Percentiles rank a stretch among this genome's conserved stretches.
These are phyloP conservation scores for Centrocercus urophasianus DNA, from an alignment of 2,113 vertebrate genomes.

Conservation along the genomic window DNA sequence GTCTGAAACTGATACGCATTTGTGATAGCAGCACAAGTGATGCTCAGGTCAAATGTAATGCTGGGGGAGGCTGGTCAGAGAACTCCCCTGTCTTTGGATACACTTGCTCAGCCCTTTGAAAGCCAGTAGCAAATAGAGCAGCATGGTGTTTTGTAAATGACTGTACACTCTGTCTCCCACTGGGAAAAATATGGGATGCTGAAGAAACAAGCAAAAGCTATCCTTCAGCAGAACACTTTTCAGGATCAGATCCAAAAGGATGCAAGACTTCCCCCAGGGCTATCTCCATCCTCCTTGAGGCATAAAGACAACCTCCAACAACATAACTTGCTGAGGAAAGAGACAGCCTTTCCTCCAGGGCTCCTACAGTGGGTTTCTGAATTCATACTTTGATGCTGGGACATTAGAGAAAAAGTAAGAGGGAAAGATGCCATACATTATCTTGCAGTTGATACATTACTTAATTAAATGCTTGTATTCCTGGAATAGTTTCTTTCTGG, in stretches of 20 bases:
- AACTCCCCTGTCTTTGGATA: not conserved
- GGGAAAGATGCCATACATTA: not conserved
- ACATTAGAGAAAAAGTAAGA: not conserved
- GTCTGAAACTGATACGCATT: not conserved
- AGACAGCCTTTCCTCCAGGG: not conserved
- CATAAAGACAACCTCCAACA: not conserved
- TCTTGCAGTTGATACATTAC: not conserved
- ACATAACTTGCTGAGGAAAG: not conserved
- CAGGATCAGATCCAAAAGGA: constrained; percentile 64
- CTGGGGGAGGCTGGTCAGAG: constrained; percentile 6
- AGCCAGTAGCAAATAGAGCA: constrained; percentile 41
- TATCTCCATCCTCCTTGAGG: constrained; percentile 26
- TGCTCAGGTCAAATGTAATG: not conserved
- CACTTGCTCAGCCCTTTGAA: constrained; percentile 28
- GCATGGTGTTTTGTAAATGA: constrained; percentile 43
- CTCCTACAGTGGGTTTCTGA: not conserved
- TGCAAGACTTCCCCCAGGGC: constrained; percentile 2
- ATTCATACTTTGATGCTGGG: not conserved
- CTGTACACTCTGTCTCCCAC: constrained; percentile 49
- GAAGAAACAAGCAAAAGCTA: constrained; percentile 12
- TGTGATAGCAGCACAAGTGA: not conserved
- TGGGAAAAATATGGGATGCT: constrained; percentile 65
- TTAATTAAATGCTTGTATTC: not conserved
- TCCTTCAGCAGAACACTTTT: constrained; percentile 66
- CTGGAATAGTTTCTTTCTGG: not conserved